Conservation (phyloP, 2,888 invertebrate genomes). For the Antheraea yamamai region DNA sequence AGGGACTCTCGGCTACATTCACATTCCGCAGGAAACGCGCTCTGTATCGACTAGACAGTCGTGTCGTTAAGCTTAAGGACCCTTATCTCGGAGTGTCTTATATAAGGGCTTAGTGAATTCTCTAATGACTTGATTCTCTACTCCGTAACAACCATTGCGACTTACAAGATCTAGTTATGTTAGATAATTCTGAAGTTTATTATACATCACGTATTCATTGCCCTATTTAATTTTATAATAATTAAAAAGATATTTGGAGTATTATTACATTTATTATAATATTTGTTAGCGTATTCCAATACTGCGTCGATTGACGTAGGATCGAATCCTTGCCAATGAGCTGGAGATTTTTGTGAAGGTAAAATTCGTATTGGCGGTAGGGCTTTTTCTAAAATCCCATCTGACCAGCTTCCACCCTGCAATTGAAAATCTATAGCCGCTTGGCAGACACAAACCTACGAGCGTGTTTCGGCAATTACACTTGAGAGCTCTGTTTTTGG, state of each 20-base stretch:
- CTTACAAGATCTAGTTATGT: slow-evolving; percentile 30
- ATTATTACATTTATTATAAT: not conserved
- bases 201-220: not conserved
- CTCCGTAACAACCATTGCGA: slow-evolving; percentile 41
- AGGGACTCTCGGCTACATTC: slow-evolving; percentile 3
- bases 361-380: no score
- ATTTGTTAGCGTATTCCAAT: no score
- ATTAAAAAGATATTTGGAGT: not conserved
- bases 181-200: slow-evolving; percentile 10
- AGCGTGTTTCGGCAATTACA: no score
- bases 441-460: no score
- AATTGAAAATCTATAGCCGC: no score
- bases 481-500: no score
- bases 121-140: slow-evolving; percentile 70
- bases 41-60: slow-evolving; percentile 54
- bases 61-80: slow-evolving; percentile 62
- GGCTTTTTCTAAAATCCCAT: no score
- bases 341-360: no score
- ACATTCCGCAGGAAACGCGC: slow-evolving; percentile 19
- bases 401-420: no score
- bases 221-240: not conserved
- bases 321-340: no score
- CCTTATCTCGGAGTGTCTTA: slow-evolving; percentile 66
- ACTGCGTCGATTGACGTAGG: no score
- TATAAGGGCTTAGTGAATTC: slow-evolving; percentile 56